Evolutionary conservation across 2,888 invertebrate species (phyloP).

Genomic region (Andricus quercusramuli): DNA sequence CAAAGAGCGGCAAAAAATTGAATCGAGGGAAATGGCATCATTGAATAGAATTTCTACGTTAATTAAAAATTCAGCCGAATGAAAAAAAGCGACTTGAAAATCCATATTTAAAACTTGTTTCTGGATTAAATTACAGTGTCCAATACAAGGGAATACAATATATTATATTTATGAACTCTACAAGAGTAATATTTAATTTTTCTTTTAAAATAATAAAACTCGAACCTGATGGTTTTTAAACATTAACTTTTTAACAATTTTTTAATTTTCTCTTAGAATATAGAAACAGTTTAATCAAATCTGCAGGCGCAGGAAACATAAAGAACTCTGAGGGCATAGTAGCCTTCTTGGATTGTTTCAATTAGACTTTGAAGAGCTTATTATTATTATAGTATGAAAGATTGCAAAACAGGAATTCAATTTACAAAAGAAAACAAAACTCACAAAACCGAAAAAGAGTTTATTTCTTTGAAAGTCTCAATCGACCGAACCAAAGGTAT

Average conservation of each 20-base stretch:
- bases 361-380: no score
- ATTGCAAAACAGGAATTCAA: no score
- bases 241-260: background rate
- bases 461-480: no score
- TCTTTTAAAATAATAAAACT: background rate
- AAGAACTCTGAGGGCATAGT: background rate
- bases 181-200: background rate
- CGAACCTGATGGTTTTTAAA: background rate
- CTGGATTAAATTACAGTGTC: background rate
- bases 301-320: background rate
- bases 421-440: no score
- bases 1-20: slow-evolving; percentile 12
- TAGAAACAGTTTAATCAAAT: background rate
- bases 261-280: background rate
- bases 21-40: background rate
- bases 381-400: no score
- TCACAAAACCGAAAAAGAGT: no score
- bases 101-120: background rate
- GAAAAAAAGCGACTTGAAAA: no score
- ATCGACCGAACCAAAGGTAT: no score
- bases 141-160: background rate
- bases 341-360: no score
- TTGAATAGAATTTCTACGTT: background rate
- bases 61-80: background rate
- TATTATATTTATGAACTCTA: background rate